phyloP scores from a whole-genome alignment of 2,888 invertebrate genomes.

The Stegana nigrithorax region DNA sequence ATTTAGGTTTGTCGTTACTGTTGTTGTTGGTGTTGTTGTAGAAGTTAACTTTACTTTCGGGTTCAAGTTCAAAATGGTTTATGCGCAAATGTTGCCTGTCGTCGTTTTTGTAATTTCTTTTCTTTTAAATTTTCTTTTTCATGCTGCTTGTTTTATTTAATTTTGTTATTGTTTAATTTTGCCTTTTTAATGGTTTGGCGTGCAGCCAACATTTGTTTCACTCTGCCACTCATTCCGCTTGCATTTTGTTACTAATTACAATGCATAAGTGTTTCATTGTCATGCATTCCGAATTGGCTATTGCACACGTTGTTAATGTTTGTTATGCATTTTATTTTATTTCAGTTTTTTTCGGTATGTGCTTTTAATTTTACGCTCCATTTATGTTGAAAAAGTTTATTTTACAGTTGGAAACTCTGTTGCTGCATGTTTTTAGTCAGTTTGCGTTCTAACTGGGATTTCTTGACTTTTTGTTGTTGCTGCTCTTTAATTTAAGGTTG shows the following conservation, averaged over 20 bases:
- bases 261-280: not conserved
- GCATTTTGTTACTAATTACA: no score
- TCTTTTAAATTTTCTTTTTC: not conserved
- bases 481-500: not conserved
- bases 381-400: not conserved
- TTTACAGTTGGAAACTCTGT: not conserved
- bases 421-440: not conserved
- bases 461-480: not conserved
- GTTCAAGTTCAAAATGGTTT: not conserved
- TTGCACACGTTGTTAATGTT: no score
- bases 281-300: not conserved
- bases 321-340: not conserved
- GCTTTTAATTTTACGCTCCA: not conserved
- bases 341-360: not conserved
- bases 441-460: no score
- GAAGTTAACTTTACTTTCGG: no score
- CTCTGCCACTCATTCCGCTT: no score
- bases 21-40: no score
- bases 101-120: not conserved
- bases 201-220: not conserved
- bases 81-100: not conserved
- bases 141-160: not conserved
- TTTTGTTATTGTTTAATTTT: no score
- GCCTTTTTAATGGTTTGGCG: not conserved
- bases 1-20: no score